Evolutionary conservation across 2,888 invertebrate species (phyloP).

Genomic region (Epinotia demarniana): DNA sequence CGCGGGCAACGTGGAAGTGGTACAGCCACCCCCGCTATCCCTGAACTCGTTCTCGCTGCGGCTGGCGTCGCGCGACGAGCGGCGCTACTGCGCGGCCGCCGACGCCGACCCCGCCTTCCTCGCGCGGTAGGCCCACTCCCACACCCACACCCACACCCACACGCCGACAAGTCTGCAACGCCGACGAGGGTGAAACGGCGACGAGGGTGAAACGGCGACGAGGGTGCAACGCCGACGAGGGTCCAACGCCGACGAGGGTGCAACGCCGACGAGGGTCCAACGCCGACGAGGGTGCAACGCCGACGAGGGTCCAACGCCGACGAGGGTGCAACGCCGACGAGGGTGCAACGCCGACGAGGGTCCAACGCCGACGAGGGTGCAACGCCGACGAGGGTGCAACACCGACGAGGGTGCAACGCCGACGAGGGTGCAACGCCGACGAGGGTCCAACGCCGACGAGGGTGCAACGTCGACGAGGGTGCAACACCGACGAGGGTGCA

Average conservation of each 20-base stretch:
- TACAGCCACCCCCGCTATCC: slow-evolving; percentile 58
- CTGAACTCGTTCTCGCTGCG: slow-evolving; percentile 64
- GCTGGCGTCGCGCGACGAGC: slow-evolving; percentile 57
- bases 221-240: not conserved
- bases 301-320: no score
- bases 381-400: not conserved
- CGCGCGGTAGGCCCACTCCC: no score
- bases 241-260: not conserved
- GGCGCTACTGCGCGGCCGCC: slow-evolving; percentile 56
- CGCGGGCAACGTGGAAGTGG: slow-evolving; percentile 67
- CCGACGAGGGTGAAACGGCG: not conserved
- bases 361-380: no score
- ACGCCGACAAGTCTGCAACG: no score
- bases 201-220: no score
- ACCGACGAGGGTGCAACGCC: no score
- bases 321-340: not conserved
- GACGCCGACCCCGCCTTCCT: slow-evolving; percentile 47
- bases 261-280: no score
- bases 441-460: not conserved
- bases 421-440: not conserved
- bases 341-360: not conserved
- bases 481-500: not conserved
- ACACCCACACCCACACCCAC: no score
- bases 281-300: not conserved
- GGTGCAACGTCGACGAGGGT: no score